A percentile compares a stretch with the other conserved stretches of the same genome.
Evolutionary conservation across 2,888 invertebrate genomes (phyloP).

Genomic region (Caenorhabditis panamensis): DNA sequence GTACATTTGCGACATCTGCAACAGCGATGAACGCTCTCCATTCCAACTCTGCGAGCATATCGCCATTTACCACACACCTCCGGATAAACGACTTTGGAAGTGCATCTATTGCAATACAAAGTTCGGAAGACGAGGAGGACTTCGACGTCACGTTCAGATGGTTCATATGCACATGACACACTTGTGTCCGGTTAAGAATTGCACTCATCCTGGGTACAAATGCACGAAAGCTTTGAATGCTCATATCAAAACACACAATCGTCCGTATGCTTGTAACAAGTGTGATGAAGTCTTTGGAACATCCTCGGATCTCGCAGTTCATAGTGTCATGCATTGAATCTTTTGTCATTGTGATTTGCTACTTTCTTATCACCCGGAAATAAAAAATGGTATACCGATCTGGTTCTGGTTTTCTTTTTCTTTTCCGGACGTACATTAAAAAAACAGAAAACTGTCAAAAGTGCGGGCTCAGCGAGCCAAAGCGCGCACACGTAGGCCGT

Average conservation of each 20-base stretch:
- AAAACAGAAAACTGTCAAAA: too few relatives aligned
- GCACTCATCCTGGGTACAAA: slow-evolving; percentile 72
- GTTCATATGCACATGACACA: slow-evolving; percentile 82
- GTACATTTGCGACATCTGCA: slow-evolving; percentile 39
- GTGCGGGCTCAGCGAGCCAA: too few relatives aligned
- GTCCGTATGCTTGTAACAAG: slow-evolving; percentile 59
- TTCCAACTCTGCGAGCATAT: slow-evolving; percentile 48
- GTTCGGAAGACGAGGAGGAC: slow-evolving; percentile 86
- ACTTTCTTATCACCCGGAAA: too few relatives aligned
- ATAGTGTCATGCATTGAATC: neutral
- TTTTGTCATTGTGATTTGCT: neutral
- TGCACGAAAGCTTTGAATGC: slow-evolving; percentile 71
- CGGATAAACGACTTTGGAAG: slow-evolving; percentile 83
- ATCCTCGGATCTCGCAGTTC: slow-evolving; percentile 60
- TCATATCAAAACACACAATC: slow-evolving; percentile 67
- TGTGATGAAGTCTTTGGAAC: slow-evolving; percentile 62
- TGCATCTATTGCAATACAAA: slow-evolving; percentile 86
- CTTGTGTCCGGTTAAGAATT: slow-evolving; percentile 64
- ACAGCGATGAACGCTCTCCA: slow-evolving; percentile 16
- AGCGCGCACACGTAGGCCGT: too few relatives aligned
- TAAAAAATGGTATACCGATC: too few relatives aligned
- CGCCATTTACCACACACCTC: slow-evolving; percentile 37
- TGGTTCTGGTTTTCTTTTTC: too few relatives aligned
- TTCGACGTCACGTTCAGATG: slow-evolving; percentile 85
- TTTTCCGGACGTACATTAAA: too few relatives aligned